Conservation (phyloP, 2,797 vertebrate genomes). For the Eidolon dupreanum region DNA sequence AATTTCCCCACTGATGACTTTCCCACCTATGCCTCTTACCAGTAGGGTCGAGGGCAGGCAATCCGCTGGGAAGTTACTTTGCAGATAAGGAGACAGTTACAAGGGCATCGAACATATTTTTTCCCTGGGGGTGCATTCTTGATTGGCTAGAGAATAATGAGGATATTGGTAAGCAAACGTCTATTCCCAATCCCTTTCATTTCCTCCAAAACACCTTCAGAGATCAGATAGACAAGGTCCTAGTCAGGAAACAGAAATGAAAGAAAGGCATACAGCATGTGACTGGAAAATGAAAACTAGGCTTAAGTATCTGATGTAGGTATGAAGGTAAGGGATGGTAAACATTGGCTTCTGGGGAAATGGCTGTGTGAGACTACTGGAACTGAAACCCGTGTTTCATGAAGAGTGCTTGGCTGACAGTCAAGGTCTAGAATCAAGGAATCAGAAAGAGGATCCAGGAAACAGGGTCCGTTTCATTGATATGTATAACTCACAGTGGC, state of each 20-base stretch:
- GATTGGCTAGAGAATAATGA: conserved; percentile 89
- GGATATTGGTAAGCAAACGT: conserved; percentile 41
- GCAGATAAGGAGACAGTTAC: conserved; percentile 97
- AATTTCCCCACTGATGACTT: background rate
- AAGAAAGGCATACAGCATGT: background rate
- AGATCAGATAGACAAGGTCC: background rate
- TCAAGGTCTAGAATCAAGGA: conserved; percentile 17
- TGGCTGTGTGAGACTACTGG: background rate
- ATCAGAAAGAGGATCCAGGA: conserved; percentile 55
- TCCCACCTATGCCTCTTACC: conserved; percentile 86
- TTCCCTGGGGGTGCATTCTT: conserved; percentile 96
- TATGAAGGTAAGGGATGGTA: background rate
- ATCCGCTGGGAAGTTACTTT: conserved; percentile 97
- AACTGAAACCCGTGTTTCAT: conserved; percentile 62
- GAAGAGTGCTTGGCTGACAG: background rate
- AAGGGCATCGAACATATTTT: conserved; percentile 96
- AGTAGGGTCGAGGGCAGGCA: conserved; percentile 95
- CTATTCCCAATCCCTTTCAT: conserved; percentile 20
- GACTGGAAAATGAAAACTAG: background rate
- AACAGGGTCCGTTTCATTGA: conserved; percentile 31
- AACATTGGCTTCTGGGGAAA: background rate
- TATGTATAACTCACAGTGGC: conserved; percentile 89
- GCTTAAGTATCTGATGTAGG: background rate
- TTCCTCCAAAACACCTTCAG: conserved; percentile 45
- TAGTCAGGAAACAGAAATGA: background rate